phyloP scores from a whole-genome alignment of 2,797 vertebrate genomes.

The Falco cherrug region DNA sequence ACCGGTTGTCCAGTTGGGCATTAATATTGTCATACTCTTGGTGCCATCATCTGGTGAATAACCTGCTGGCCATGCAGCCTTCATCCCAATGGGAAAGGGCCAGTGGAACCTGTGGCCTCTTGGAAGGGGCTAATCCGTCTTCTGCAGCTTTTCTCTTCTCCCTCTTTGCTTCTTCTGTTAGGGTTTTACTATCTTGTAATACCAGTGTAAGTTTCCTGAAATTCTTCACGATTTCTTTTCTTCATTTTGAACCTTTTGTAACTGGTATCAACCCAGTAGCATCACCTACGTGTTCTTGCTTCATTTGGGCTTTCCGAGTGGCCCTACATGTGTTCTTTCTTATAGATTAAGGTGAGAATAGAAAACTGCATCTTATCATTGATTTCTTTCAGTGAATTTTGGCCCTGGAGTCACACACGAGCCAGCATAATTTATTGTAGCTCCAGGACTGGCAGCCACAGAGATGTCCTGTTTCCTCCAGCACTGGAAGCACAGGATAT shows the following conservation, averaged over 20 bases:
- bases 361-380: not conserved
- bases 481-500: rapidly evolving
- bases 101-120: not conserved
- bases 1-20: rapidly evolving
- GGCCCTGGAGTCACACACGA: not conserved
- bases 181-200: not conserved
- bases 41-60: not conserved
- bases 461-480: not conserved
- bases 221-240: not conserved
- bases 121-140: not conserved
- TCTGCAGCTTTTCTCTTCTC: not conserved
- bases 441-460: not conserved
- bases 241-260: not conserved
- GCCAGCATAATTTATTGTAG: not conserved
- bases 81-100: not conserved
- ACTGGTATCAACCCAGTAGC: not conserved
- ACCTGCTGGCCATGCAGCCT: not conserved
- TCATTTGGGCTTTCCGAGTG: not conserved
- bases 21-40: not conserved
- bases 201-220: not conserved
- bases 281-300: not conserved
- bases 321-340: not conserved
- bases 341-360: not conserved
- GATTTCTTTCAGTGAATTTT: not conserved
- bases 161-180: not conserved